Conservation (phyloP, 2,888 invertebrate genomes). For the Torymus texanus region DNA sequence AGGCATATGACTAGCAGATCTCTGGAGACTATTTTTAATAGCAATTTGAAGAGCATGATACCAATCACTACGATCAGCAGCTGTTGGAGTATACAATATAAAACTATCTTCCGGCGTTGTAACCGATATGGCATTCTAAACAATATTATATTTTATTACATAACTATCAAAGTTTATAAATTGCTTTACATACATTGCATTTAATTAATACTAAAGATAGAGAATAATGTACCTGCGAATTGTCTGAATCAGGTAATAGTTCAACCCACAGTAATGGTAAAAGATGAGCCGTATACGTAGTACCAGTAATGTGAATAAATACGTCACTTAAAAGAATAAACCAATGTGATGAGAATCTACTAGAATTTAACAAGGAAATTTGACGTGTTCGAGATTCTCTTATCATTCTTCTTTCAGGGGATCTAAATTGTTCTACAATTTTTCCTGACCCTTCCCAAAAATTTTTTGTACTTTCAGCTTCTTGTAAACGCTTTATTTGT, state of each 20-base stretch:
- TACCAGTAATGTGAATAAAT: slow-evolving; percentile 85
- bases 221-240: slow-evolving; percentile 75
- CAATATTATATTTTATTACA: slow-evolving; percentile 20
- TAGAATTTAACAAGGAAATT: slow-evolving; percentile 82
- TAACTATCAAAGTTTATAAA: too few species aligned
- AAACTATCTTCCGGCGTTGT: slow-evolving; percentile 88
- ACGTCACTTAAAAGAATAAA: slow-evolving; percentile 89
- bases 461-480: slow-evolving; percentile 82
- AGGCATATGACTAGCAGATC: slow-evolving; percentile 80
- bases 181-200: not conserved
- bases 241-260: slow-evolving; percentile 81
- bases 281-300: slow-evolving; percentile 81
- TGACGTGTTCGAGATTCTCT: slow-evolving; percentile 85
- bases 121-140: slow-evolving; percentile 80
- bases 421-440: slow-evolving; percentile 79
- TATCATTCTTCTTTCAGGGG: slow-evolving; percentile 84
- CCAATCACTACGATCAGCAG: slow-evolving; percentile 88
- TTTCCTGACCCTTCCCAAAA: slow-evolving; percentile 86
- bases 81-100: slow-evolving; percentile 80
- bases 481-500: slow-evolving; percentile 79
- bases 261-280: slow-evolving; percentile 89
- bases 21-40: slow-evolving; percentile 82
- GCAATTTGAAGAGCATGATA: slow-evolving; percentile 84
- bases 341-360: slow-evolving; percentile 86
- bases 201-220: slow-evolving; percentile 15